These are phyloP conservation scores for Tetragnatha versicolor DNA, from an alignment of 1,140 invertebrate species.

Conservation along the genomic window DNA sequence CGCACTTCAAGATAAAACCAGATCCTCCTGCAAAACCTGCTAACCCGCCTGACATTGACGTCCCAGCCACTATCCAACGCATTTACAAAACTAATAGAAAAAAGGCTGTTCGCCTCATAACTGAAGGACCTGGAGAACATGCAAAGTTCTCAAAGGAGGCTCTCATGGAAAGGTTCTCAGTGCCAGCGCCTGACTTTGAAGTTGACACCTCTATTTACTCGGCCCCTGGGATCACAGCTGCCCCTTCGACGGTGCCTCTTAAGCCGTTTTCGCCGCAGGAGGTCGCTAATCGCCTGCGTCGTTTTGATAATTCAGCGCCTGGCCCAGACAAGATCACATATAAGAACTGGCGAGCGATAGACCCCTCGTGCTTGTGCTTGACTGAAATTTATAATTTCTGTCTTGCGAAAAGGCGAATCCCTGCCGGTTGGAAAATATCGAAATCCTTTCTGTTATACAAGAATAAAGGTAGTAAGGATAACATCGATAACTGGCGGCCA, in stretches of 20 bases:
- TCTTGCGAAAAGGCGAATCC: not conserved
- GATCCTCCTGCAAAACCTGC: too few relatives aligned
- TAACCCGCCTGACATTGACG: too few relatives aligned
- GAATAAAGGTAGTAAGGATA: not conserved
- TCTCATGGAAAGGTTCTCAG: not conserved
- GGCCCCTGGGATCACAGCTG: too few relatives aligned
- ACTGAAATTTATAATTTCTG: not conserved
- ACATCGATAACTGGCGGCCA: not conserved
- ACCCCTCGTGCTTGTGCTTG: not conserved
- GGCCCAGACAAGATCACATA: not conserved
- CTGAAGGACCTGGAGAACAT: not conserved
- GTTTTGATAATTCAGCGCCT: not conserved
- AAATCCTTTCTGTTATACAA: not conserved
- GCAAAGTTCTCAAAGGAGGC: not conserved
- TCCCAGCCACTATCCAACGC: too few relatives aligned
- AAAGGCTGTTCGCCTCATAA: not conserved
- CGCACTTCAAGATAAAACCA: too few relatives aligned
- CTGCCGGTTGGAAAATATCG: not conserved
- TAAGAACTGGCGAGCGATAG: not conserved
- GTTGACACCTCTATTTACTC: not conserved
- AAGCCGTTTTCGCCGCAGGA: not conserved
- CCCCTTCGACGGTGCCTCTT: not conserved
- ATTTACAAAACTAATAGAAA: not conserved
- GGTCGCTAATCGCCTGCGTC: not conserved
- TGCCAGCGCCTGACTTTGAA: not conserved